These are phyloP conservation scores for Pongo pygmaeus DNA, from an alignment of 2,113 vertebrate species.

Conservation along the genomic window DNA sequence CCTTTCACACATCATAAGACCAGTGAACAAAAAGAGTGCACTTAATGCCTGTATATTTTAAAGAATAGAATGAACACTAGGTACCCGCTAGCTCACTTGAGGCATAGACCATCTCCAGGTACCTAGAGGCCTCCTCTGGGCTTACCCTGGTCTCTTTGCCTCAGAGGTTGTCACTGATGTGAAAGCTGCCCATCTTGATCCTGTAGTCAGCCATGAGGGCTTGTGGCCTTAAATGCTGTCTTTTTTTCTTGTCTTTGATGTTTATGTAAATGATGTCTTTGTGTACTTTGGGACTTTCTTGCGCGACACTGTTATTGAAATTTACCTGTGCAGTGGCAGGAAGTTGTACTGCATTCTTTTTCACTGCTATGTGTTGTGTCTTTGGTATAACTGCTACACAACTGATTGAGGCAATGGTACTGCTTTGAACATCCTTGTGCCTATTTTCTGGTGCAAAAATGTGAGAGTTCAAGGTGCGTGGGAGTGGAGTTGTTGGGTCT, in stretches of 20 bases:
- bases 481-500: background rate
- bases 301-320: background rate
- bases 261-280: background rate
- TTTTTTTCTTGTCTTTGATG: background rate
- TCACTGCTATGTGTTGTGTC: background rate
- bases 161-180: background rate
- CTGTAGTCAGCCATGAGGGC: background rate
- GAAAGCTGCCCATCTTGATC: background rate
- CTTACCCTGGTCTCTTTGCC: background rate
- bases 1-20: background rate
- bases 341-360: background rate
- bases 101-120: too few relatives aligned
- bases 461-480: background rate
- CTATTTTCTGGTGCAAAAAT: background rate
- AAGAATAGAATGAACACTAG: background rate
- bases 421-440: background rate
- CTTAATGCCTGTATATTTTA: background rate
- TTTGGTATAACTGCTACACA: background rate
- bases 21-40: background rate
- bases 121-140: background rate
- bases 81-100: background rate
- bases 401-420: background rate
- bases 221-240: background rate
- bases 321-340: background rate
- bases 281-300: background rate